Conservation (phyloP, 2,888 invertebrate genomes). For the Volucella inanis region DNA sequence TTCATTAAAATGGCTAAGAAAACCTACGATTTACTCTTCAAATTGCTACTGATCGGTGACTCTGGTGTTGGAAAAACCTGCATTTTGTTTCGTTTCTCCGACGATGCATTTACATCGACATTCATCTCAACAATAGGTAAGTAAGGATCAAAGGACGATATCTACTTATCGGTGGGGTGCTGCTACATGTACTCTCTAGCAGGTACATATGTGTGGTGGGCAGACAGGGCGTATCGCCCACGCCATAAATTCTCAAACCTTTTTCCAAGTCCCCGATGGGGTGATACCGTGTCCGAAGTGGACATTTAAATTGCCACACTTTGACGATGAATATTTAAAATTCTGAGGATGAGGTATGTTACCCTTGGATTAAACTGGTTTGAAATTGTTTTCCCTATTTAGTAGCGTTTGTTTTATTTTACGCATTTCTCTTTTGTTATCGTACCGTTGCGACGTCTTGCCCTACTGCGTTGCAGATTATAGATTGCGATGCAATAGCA, state of each 20-base stretch:
- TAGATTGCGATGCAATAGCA: conserved; percentile 30
- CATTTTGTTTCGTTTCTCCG: conserved; percentile 96
- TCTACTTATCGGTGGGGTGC: conserved; percentile 37
- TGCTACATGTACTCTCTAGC: neutral
- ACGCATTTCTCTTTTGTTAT: conserved; percentile 17
- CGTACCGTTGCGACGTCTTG: neutral
- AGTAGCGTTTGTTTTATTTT: conserved; percentile 9
- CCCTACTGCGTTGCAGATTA: conserved; percentile 19
- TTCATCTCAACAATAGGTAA: conserved; percentile 98
- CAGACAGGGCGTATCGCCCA: conserved; percentile 62
- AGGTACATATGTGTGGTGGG: conserved; percentile 14
- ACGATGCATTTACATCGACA: conserved; percentile 96
- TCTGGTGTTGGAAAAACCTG: conserved; percentile 97
- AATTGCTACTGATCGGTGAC: conserved; percentile 95
- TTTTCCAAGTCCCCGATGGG: neutral
- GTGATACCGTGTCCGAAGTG: conserved; percentile 1
- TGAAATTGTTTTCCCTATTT: conserved; percentile 38
- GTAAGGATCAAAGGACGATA: conserved; percentile 77
- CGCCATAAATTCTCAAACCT: conserved; percentile 7
- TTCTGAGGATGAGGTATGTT: conserved; percentile 16
- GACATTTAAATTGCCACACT: conserved; percentile 11
- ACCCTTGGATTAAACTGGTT: conserved; percentile 52
- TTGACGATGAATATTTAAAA: conserved; percentile 4
- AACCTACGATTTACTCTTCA: conserved; percentile 96
- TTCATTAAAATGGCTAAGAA: conserved; percentile 92